Percentiles rank a stretch among this genome's conserved stretches.
Conservation (phyloP, 2,113 vertebrate species). For the Myxocyprinus asiaticus region DNA sequence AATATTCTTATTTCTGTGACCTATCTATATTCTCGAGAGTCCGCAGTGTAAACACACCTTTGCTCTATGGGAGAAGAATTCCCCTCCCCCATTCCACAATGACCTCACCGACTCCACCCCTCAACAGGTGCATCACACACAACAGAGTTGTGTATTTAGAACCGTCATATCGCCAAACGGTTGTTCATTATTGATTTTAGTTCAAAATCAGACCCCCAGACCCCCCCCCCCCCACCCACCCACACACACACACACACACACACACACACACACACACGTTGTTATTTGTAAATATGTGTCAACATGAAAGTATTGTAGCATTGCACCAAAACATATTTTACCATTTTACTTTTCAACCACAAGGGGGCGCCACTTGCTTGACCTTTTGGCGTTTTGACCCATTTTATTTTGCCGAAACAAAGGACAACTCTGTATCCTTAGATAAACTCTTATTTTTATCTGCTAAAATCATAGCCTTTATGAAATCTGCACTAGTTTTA, state of each 20-base stretch:
- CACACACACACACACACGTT: no score
- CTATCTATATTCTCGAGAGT: background rate
- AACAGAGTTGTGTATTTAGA: background rate
- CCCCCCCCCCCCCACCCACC: no score
- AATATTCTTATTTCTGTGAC: background rate
- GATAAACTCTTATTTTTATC: no score
- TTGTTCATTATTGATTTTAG: background rate
- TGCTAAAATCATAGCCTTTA: no score
- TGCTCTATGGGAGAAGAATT: background rate
- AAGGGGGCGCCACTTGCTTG: background rate
- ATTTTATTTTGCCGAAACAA: no score
- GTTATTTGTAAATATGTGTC: background rate
- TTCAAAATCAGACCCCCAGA: background rate
- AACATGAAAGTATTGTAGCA: background rate
- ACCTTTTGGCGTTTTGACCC: no score
- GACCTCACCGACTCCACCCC: slow-evolving; percentile 63
- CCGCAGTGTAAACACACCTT: background rate
- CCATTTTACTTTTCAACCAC: background rate
- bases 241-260: no score
- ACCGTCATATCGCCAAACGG: background rate
- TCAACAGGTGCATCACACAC: slow-evolving; percentile 62
- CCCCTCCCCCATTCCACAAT: slow-evolving; percentile 51
- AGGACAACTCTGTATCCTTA: no score
- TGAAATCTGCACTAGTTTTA: no score
- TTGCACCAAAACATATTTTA: background rate